Conservation (phyloP, 2,113 vertebrate species). For the Psittacula cyanocephala region DNA sequence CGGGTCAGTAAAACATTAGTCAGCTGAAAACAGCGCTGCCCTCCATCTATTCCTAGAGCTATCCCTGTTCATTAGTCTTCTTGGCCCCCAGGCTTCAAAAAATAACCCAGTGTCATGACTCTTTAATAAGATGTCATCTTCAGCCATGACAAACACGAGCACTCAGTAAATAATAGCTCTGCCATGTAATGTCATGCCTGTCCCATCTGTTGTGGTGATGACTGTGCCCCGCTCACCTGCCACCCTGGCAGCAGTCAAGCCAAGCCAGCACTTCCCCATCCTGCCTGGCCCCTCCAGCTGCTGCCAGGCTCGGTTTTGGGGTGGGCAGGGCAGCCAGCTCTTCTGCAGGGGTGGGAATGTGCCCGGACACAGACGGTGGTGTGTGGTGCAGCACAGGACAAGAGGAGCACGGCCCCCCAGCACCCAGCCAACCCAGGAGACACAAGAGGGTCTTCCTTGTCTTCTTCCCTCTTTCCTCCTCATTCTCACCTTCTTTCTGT, state of each 20-base stretch:
- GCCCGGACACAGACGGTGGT: neutral
- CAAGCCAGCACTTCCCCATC: neutral
- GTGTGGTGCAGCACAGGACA: rapidly evolving
- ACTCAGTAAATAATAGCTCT: constrained; percentile 64
- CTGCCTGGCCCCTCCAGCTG: neutral
- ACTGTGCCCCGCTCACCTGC: constrained; percentile 56
- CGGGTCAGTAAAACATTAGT: neutral
- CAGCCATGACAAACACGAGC: constrained; percentile 66
- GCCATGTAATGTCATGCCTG: constrained; percentile 60
- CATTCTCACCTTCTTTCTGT: neutral
- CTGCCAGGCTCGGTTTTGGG: neutral
- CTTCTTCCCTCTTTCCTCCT: neutral
- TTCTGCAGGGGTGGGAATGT: neutral
- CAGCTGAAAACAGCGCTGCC: neutral
- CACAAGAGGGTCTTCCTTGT: neutral
- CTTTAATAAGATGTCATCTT: constrained; percentile 74
- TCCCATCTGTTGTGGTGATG: constrained; percentile 69
- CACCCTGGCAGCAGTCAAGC: neutral
- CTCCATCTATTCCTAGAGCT: constrained; percentile 53
- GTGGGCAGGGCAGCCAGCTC: neutral
- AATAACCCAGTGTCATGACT: constrained; percentile 62
- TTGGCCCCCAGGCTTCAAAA: constrained; percentile 58
- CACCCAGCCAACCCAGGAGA: rapidly evolving
- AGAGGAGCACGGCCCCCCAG: rapidly evolving
- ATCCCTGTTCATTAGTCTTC: constrained; percentile 65